A percentile compares a stretch with the other conserved stretches of the same genome.
These are phyloP conservation scores for Heliothis peltigera DNA, from an alignment of 2,888 invertebrate genomes.

Conservation along the genomic window DNA sequence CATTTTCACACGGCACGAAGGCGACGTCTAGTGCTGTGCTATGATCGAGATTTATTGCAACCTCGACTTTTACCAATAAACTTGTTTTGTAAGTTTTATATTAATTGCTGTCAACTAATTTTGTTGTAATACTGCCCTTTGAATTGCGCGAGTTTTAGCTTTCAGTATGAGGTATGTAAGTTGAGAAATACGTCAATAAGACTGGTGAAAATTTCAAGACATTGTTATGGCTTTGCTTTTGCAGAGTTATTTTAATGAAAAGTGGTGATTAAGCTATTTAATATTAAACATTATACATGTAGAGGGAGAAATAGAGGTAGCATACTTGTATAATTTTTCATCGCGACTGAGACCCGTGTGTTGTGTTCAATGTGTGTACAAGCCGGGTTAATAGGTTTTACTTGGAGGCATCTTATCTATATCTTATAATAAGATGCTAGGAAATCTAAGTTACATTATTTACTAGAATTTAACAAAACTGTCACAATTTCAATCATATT, in stretches of 20 bases:
- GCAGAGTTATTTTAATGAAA: too few relatives aligned
- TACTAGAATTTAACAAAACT: background rate
- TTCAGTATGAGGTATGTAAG: background rate
- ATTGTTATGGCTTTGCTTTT: too few relatives aligned
- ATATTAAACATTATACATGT: too few relatives aligned
- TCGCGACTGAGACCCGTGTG: too few relatives aligned
- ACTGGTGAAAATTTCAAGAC: too few relatives aligned
- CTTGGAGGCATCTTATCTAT: too few relatives aligned
- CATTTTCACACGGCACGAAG: constrained; percentile 64
- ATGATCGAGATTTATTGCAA: background rate
- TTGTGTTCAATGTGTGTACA: too few relatives aligned
- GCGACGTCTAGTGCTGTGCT: constrained; percentile 34
- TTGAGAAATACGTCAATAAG: background rate
- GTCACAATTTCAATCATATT: background rate
- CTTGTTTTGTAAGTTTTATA: constrained; percentile 10
- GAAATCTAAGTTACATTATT: too few relatives aligned
- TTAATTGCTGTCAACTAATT: background rate
- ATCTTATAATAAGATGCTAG: background rate
- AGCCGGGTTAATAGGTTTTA: too few relatives aligned
- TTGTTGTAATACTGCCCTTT: constrained; percentile 1
- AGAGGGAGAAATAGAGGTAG: too few relatives aligned
- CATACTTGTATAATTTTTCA: too few relatives aligned
- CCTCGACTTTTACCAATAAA: background rate
- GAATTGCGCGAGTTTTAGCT: background rate
- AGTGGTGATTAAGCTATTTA: too few relatives aligned